Conservation (phyloP, 2,797 vertebrate genomes). For the Lagodon rhomboides region DNA sequence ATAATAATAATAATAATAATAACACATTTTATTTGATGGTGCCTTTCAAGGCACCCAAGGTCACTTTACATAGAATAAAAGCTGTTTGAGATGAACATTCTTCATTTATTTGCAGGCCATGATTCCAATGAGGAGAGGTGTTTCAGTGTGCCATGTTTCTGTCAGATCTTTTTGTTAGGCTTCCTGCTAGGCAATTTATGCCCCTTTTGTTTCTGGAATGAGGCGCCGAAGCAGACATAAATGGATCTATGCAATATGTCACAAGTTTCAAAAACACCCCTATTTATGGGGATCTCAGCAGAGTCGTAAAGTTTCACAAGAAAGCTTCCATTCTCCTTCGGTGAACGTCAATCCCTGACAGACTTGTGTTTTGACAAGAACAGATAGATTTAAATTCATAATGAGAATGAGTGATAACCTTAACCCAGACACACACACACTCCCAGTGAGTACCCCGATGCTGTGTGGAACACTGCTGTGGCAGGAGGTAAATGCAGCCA, state of each 20-base stretch:
- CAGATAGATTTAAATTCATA: slow-evolving; percentile 41
- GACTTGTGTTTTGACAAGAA: slow-evolving; percentile 46
- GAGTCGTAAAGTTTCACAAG: slow-evolving; percentile 35
- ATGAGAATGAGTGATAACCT: too few relatives aligned
- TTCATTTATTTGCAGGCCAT: slow-evolving; percentile 12
- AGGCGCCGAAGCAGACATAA: slow-evolving; percentile 49
- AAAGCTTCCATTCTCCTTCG: slow-evolving; percentile 18
- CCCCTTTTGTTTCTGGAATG: slow-evolving; percentile 57
- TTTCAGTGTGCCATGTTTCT: slow-evolving; percentile 49
- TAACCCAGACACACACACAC: neutral
- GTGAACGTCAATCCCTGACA: slow-evolving; percentile 22
- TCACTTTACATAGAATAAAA: too few relatives aligned
- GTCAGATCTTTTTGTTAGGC: slow-evolving; percentile 59
- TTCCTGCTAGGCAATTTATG: slow-evolving; percentile 64
- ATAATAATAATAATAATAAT: too few relatives aligned
- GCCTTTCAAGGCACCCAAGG: too few relatives aligned
- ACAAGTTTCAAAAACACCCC: slow-evolving; percentile 51
- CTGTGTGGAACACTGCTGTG: neutral
- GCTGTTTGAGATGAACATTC: slow-evolving; percentile 22
- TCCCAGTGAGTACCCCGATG: neutral
- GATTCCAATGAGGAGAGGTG: slow-evolving; percentile 38
- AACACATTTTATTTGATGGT: too few relatives aligned
- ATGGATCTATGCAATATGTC: too few relatives aligned
- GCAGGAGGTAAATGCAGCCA: slow-evolving; percentile 9
- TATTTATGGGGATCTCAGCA: slow-evolving; percentile 43